Base-by-base conservation (phyloP, 1,140 invertebrate species). In the Phortica variegata region DNA sequence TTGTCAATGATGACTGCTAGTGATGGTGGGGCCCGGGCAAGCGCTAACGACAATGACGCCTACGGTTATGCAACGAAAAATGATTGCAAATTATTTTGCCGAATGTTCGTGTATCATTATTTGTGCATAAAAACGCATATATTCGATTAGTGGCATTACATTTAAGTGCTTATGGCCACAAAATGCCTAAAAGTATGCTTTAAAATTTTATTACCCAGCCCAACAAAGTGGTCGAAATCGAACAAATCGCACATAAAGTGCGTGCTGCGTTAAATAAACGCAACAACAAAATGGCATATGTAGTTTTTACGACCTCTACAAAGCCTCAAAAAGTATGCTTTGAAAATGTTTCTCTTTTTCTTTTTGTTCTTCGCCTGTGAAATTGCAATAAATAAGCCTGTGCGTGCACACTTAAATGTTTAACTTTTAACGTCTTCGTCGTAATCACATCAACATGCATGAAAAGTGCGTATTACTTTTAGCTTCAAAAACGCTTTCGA, bases 361-460 rank as follows among this genome's bases (percentile, higher is more conserved):
- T n/a, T n/a, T n/a, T n/a, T n/a, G n/a, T n/a, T n/a, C n/a, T n/a
- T n/a, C n/a, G n/a, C n/a, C n/a, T n/a, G n/a, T n/a, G 6, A 38
- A 38, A 47, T 43, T 43, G 49, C 53, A 49, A 60, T 60, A 63
- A 63, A 63, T 63, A 63, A 54, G 41, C 4, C n/a, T 15, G 15
- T 26, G 23, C 3, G 26, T 26, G 19, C 33, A 26, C 43, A 26
- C 42, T 41, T 37, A 43, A 56, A 49, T 51, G 55, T 56, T 47
- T 43, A 56, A 53, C 52, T 71, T 55, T 51, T 47, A 63, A 63
- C 59, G 55, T 57, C 58, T 58, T 60, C n/a, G n/a, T 49, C 48
- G 60, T 66, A 70, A 70, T 70, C 59, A 55, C 62, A 66, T 62
- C 54, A 60, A 47, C 21, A 37, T 17, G 29, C 46, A 47, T 47